Conservation (phyloP, 2,888 invertebrate species). For the Polyommatus iphigenia region DNA sequence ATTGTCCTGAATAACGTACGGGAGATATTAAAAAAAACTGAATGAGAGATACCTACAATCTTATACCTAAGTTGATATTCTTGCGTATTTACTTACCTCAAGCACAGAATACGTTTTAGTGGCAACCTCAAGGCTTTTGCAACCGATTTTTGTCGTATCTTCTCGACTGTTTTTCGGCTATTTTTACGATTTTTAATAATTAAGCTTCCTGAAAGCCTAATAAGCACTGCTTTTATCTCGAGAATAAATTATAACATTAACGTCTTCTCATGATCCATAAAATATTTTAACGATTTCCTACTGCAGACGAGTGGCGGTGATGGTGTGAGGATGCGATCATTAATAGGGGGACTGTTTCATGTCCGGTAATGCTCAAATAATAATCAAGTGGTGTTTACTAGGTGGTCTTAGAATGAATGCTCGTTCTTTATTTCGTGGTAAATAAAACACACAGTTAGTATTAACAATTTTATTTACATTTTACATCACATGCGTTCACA, state of each 20-base stretch:
- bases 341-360: background rate
- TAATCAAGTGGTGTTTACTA: background rate
- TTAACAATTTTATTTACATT: background rate
- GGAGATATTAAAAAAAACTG: no score
- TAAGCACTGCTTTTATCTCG: background rate
- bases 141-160: background rate
- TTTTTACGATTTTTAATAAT: background rate
- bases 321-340: constrained; percentile 3
- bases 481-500: background rate
- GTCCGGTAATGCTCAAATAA: constrained; percentile 12
- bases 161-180: background rate
- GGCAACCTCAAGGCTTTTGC: background rate
- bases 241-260: background rate
- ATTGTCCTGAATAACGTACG: no score
- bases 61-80: background rate
- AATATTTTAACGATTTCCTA: constrained; percentile 25
- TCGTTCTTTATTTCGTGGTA: no score
- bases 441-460: background rate
- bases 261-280: background rate
- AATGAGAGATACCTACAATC: background rate
- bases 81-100: background rate
- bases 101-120: no score
- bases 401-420: background rate
- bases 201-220: background rate
- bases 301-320: constrained; percentile 4